Percentiles rank a stretch among this genome's conserved stretches.
Evolutionary conservation across 2,797 vertebrate species (phyloP).

Genomic region (Gymnopithys bicolor): DNA sequence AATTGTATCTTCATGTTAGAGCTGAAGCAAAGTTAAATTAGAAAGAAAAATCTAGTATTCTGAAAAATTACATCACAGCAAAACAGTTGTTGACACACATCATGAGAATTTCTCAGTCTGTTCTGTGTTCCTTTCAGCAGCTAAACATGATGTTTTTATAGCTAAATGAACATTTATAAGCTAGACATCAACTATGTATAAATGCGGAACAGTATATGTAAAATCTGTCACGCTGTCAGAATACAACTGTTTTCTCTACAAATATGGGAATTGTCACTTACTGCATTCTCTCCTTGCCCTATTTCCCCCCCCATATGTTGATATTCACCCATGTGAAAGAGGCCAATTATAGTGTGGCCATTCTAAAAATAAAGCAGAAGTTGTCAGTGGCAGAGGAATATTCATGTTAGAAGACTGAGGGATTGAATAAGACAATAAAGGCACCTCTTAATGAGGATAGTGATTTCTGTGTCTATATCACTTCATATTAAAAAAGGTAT

Average conservation of each 20-base stretch:
- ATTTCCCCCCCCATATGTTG: not conserved
- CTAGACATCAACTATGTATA: constrained; percentile 14
- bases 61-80: not conserved
- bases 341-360: constrained; percentile 3
- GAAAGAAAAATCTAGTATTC: not conserved
- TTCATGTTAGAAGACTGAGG: not conserved
- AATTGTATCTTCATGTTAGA: not conserved
- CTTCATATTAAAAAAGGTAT: not conserved
- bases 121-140: constrained; percentile 18
- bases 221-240: not conserved
- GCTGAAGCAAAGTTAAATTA: not conserved
- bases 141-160: constrained; percentile 5
- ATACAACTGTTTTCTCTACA: not conserved
- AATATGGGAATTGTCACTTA: constrained; percentile 35
- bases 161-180: constrained; percentile 38
- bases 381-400: constrained; percentile 10
- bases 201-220: not conserved
- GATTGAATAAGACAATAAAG: constrained; percentile 1
- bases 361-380: constrained; percentile 49
- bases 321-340: constrained; percentile 55
- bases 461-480: not conserved
- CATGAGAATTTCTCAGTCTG: constrained; percentile 13
- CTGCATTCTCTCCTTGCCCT: constrained; percentile 21
- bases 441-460: not conserved
- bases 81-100: constrained; percentile 16